Evolutionary conservation across 2,888 invertebrate species (phyloP), one percentile per base, ranked within the genome.

Genomic region (Subacronicta megacephala): DNA sequence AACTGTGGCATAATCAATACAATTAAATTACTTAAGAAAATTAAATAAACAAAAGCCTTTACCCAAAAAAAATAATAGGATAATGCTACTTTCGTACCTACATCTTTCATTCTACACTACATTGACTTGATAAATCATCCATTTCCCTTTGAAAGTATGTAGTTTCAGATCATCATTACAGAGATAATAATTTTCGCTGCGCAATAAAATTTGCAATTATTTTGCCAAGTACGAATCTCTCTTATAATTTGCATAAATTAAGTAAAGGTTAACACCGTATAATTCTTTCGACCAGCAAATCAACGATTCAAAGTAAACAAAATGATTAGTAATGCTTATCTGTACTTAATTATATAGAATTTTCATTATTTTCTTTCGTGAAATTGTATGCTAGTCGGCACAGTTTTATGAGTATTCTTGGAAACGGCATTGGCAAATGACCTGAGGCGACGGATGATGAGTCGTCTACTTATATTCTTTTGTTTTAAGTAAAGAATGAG

Each of bases 221-320:
- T n/a, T n/a, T n/a, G n/a, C n/a, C n/a, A 67, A 75, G 70, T 49
- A 69, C 60, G 64, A 58, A 76, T 72, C 77, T 56, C 71, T 72
- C 62, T 79, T 75, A 83, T 85, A 85, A 90, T 90, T 86, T 88
- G 76, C 90, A 90, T 90, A 86, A 85, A 88, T 90, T 88, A 88
- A 71, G 77, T 77, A 80, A 83, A 84, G 80, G 81, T 85, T 84
- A 85, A 82, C 80, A 80, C 76, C 62, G 78, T 86, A 82, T 89
- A 85, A 89, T 88, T 87, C 73, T 42, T 71, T 64, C 55, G 38
- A 50, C 54, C 36, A 26, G 40, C 52, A 77, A 80, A 71, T 73
- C 75, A 75, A 72, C 68, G 78, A 84, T 83, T 80, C 78, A 83
- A 70, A 80, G 80, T 76, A 83, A 85, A 88, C 71, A 81, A 81